Conservation (phyloP, 2,113 vertebrate species). For the Conger conger region DNA sequence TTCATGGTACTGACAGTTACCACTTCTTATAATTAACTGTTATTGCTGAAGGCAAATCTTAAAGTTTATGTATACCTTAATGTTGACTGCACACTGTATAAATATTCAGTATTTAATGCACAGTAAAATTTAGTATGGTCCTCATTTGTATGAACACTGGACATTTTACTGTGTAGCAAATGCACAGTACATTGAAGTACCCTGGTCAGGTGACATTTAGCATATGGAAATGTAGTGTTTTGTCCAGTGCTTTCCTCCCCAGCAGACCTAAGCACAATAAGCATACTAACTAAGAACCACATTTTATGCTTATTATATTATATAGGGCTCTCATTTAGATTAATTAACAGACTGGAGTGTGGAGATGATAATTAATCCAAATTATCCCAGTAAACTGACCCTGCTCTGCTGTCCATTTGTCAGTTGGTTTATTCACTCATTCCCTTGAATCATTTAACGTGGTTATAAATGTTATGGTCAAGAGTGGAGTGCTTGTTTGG, state of each 20-base stretch:
- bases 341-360: background rate
- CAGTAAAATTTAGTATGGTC: too few relatives aligned
- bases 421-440: background rate
- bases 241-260: background rate
- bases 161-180: background rate
- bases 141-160: too few relatives aligned
- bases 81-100: background rate
- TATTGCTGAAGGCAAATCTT: background rate
- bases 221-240: background rate
- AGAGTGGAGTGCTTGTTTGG: background rate
- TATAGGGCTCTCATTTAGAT: background rate
- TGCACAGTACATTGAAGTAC: background rate
- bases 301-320: background rate
- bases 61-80: background rate
- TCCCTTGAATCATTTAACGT: background rate
- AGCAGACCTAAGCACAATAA: background rate
- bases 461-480: background rate
- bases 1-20: background rate
- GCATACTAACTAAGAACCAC: background rate
- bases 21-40: background rate
- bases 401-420: background rate
- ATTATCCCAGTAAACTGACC: constrained; percentile 8
- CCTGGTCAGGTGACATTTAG: background rate
- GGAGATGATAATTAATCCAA: background rate
- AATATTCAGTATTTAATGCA: too few relatives aligned